phyloP scores from a whole-genome alignment of 2,888 invertebrate species.

The Empis livida region DNA sequence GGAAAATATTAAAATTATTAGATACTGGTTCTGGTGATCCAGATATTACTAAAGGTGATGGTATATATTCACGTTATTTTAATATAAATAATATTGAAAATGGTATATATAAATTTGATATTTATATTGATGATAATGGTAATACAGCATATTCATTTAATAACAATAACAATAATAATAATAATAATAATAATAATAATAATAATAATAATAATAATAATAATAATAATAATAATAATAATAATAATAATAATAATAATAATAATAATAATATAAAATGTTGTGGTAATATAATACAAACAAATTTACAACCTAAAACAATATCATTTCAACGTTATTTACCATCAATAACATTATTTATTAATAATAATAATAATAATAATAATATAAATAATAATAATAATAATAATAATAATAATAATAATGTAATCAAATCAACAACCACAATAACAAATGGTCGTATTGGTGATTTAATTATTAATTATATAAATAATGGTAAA shows the following conservation, averaged over 20 bases:
- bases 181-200: constrained; percentile 7
- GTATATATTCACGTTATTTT: constrained; percentile 50
- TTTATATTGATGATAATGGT: constrained; percentile 40
- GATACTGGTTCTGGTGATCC: constrained; percentile 52
- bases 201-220: constrained; percentile 8
- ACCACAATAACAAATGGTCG: no score
- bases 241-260: no score
- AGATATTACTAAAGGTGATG: constrained; percentile 49
- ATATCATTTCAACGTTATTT: constrained; percentile 40
- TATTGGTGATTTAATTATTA: constrained; percentile 42
- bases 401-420: constrained; percentile 2
- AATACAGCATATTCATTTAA: constrained; percentile 40
- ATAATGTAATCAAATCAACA: no score
- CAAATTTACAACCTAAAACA: constrained; percentile 34
- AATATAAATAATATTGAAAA: constrained; percentile 35
- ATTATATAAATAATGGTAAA: constrained; percentile 37
- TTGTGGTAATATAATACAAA: constrained; percentile 41
- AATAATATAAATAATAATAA: constrained; percentile 1
- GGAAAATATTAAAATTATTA: constrained; percentile 37
- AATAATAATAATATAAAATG: constrained; percentile 26
- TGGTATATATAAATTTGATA: constrained; percentile 40
- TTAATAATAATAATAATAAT: constrained; percentile 31
- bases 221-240: constrained; percentile 8
- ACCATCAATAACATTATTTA: constrained; percentile 36
- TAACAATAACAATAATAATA: constrained; percentile 10